Evolutionary conservation across 2,888 invertebrate species (phyloP).

Genomic region (Eubasilissa splendida): DNA sequence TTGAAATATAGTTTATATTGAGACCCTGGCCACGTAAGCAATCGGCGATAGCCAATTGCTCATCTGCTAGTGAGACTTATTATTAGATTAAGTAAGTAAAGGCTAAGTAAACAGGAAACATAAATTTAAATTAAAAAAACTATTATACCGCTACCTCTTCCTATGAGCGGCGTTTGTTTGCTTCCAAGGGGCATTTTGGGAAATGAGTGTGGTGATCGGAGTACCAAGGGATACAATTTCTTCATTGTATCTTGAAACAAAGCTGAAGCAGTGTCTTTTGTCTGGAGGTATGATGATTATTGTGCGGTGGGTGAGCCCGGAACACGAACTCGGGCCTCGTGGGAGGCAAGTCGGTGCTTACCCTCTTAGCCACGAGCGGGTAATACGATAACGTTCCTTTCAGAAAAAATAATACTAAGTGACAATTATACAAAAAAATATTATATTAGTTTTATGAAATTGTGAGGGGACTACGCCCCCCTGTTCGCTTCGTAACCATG

Average conservation of each 20-base stretch:
- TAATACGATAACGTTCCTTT: slow-evolving; percentile 31
- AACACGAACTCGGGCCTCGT: slow-evolving; percentile 42
- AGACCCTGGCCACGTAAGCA: too few species aligned
- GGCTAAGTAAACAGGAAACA: too few species aligned
- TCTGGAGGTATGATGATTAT: slow-evolving; percentile 17
- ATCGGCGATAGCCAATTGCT: too few species aligned
- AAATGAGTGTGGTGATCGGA: slow-evolving; percentile 12
- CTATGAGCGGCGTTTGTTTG: not conserved
- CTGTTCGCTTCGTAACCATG: too few species aligned
- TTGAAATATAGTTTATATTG: too few species aligned
- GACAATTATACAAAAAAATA: too few species aligned
- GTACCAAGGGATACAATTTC: slow-evolving; percentile 30
- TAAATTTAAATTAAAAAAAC: too few species aligned
- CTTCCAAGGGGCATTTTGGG: slow-evolving; percentile 7
- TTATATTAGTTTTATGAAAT: too few species aligned
- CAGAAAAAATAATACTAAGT: slow-evolving; percentile 1
- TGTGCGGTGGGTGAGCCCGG: slow-evolving; percentile 18
- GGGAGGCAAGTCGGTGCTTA: slow-evolving; percentile 39
- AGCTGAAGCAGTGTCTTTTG: slow-evolving; percentile 12
- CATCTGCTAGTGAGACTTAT: too few species aligned
- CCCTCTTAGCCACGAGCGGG: slow-evolving; percentile 17
- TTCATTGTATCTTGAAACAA: slow-evolving; percentile 43
- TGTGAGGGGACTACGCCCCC: too few species aligned
- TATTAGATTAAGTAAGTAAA: too few species aligned
- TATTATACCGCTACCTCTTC: too few species aligned